phyloP scores from a whole-genome alignment of 1,140 invertebrate species.

The Pararge aegeria region DNA sequence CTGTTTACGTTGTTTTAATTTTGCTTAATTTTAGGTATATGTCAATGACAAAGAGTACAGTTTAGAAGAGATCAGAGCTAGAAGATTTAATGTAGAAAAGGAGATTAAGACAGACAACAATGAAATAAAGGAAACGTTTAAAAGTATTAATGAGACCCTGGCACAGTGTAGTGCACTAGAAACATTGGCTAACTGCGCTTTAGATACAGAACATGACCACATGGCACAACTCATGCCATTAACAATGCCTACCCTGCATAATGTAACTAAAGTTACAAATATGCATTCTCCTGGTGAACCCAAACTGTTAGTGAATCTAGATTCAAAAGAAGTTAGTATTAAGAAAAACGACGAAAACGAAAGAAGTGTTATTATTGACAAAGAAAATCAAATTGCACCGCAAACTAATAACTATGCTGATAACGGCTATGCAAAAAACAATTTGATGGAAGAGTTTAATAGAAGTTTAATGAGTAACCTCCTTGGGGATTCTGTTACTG shows the following conservation, averaged over 20 bases:
- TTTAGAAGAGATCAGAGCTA: constrained; percentile 84
- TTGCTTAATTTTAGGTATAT: constrained; percentile 78
- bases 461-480: constrained; percentile 73
- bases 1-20: constrained; percentile 1
- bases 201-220: constrained; percentile 70
- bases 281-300: constrained; percentile 73
- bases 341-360: constrained; percentile 61
- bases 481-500: constrained; percentile 78
- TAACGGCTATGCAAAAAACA: constrained; percentile 64
- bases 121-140: constrained; percentile 42
- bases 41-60: constrained; percentile 82
- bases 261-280: constrained; percentile 68
- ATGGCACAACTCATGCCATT: constrained; percentile 69
- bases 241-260: constrained; percentile 64
- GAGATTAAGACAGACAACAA: constrained; percentile 45
- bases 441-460: constrained; percentile 75
- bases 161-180: constrained; percentile 72
- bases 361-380: constrained; percentile 42
- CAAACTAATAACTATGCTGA: constrained; percentile 28
- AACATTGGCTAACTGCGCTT: constrained; percentile 72
- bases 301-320: constrained; percentile 69
- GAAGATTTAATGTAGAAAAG: constrained; percentile 66
- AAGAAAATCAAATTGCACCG: constrained; percentile 52
- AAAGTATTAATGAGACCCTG: constrained; percentile 61
- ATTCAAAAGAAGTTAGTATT: constrained; percentile 69